phyloP scores from a whole-genome alignment of 2,888 invertebrate genomes.

The Orchesellides sinensis region DNA sequence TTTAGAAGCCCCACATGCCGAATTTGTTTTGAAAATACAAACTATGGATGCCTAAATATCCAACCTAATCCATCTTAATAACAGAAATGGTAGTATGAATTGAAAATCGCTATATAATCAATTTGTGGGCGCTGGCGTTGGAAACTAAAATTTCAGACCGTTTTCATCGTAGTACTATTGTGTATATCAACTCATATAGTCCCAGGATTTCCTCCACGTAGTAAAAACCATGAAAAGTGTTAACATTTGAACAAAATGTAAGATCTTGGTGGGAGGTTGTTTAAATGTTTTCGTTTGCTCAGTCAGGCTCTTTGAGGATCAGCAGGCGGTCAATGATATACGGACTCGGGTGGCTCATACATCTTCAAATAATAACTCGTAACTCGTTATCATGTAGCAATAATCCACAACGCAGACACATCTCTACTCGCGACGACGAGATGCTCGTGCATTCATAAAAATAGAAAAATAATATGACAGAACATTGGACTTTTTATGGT shows the following conservation, averaged over 20 bases:
- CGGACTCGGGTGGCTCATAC: constrained; percentile 66
- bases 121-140: no score
- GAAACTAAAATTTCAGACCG: no score
- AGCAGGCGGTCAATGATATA: constrained; percentile 74
- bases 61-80: no score
- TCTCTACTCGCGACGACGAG: not conserved
- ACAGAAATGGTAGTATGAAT: no score
- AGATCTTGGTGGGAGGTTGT: constrained; percentile 74
- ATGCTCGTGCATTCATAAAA: constrained; percentile 15
- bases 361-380: constrained; percentile 59
- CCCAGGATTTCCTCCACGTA: not conserved
- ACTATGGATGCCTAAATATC: no score
- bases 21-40: no score
- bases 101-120: no score
- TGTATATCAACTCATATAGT: not conserved
- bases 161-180: no score
- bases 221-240: constrained; percentile 61
- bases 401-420: constrained; percentile 31
- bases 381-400: constrained; percentile 58
- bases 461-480: constrained; percentile 7
- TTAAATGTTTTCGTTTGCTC: constrained; percentile 74
- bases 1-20: no score
- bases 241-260: constrained; percentile 72
- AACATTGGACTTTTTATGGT: not conserved
- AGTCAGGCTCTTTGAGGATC: constrained; percentile 71